A percentile compares a stretch with the other conserved stretches of the same genome.
phyloP scores from a whole-genome alignment of 2,113 vertebrate species.

The Mobula birostris region DNA sequence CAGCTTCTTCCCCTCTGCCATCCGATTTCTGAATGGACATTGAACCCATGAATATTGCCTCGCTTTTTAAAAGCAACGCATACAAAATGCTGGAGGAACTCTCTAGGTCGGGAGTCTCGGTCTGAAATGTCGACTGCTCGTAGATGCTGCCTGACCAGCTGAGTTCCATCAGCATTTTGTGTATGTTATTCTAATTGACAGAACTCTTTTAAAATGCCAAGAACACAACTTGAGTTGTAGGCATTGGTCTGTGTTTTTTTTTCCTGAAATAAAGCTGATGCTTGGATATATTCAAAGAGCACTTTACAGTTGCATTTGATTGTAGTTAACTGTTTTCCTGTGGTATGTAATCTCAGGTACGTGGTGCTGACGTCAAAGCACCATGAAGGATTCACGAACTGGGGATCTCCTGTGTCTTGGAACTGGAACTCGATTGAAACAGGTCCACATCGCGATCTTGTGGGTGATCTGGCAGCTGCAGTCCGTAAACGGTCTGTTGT shows the following conservation, averaged over 20 bases:
- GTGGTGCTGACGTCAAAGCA: conserved; percentile 91
- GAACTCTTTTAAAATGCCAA: neutral
- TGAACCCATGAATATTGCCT: no score
- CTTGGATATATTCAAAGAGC: neutral
- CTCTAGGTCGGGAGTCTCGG: no score
- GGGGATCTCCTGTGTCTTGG: conserved; percentile 78
- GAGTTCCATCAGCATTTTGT: no score
- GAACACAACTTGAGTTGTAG: neutral
- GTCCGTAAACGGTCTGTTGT: conserved; percentile 67
- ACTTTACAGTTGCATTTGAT: neutral
- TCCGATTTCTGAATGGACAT: no score
- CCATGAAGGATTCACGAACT: conserved; percentile 92
- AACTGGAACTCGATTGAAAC: conserved; percentile 87
- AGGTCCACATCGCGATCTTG: conserved; percentile 80
- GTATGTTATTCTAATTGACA: neutral
- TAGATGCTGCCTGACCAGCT: no score
- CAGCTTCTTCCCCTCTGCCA: no score
- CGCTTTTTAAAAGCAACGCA: no score
- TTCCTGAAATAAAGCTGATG: neutral
- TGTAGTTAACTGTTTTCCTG: neutral
- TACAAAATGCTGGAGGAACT: no score
- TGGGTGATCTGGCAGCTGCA: conserved; percentile 74
- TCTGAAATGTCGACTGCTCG: no score
- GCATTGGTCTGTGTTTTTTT: neutral
- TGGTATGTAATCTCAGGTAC: conserved; percentile 59